phyloP scores from a whole-genome alignment of 2,113 vertebrate genomes.

The Odocoileus virginianus region DNA sequence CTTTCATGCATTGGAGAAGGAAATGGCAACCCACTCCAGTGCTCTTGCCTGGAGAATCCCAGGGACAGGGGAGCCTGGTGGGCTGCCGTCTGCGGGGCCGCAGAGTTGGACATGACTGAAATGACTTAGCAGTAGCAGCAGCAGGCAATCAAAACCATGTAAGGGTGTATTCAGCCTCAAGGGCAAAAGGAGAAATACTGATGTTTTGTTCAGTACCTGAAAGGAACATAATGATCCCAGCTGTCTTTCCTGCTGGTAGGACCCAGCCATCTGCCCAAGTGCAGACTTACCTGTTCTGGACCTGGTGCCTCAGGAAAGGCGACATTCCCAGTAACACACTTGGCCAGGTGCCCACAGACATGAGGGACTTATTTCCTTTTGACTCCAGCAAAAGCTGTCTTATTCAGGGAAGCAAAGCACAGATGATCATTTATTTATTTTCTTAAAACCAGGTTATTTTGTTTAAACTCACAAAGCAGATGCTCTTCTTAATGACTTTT shows the following conservation, averaged over 20 bases:
- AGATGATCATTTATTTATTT: slow-evolving; percentile 7
- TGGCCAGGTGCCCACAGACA: neutral
- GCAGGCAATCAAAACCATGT: neutral
- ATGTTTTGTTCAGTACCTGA: neutral
- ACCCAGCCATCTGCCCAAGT: neutral
- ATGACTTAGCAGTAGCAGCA: no score
- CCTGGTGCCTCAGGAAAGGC: neutral
- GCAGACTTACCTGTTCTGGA: neutral
- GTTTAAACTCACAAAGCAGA: slow-evolving; percentile 25
- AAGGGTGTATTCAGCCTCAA: neutral
- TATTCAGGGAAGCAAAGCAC: neutral
- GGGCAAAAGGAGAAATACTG: neutral
- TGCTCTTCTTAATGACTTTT: neutral
- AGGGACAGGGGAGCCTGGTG: no score
- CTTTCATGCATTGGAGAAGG: no score
- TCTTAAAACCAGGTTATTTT: neutral
- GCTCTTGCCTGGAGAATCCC: no score
- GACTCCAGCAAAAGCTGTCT: neutral
- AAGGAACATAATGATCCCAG: neutral
- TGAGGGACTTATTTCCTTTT: neutral
- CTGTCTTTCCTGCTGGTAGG: neutral
- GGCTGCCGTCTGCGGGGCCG: no score
- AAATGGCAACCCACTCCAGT: no score
- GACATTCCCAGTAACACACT: neutral
- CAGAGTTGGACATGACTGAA: no score